Conservation (phyloP, 2,113 vertebrate species). For the Leucoraja erinaceus region DNA sequence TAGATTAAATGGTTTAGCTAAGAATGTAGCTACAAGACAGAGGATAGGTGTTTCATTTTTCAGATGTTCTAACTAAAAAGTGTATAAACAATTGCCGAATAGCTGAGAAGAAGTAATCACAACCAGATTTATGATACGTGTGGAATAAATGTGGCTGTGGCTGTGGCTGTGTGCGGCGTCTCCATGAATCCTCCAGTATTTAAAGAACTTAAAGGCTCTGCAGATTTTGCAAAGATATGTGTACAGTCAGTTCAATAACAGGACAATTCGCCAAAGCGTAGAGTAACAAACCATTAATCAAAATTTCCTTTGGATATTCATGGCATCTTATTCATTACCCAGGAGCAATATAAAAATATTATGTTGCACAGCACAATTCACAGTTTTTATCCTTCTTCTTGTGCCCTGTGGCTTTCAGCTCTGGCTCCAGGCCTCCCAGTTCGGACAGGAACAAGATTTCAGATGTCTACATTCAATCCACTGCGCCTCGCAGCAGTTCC, state of each 20-base stretch:
- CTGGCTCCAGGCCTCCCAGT: no score
- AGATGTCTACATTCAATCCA: no score
- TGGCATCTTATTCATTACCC: not conserved
- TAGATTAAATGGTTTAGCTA: not conserved
- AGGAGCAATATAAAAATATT: not conserved
- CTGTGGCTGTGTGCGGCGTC: not conserved
- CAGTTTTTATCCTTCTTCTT: no score
- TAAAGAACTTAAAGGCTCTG: not conserved
- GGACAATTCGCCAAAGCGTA: not conserved
- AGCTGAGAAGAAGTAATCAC: not conserved
- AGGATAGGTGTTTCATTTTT: not conserved
- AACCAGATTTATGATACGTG: not conserved
- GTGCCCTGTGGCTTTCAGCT: no score
- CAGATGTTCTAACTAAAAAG: not conserved
- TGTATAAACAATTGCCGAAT: not conserved
- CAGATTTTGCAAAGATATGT: not conserved
- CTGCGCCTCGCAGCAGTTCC: no score
- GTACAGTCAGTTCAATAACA: not conserved
- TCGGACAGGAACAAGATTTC: no score
- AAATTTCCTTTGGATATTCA: not conserved
- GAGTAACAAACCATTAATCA: not conserved
- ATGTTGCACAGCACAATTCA: not conserved
- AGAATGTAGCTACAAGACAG: not conserved
- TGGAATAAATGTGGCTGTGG: not conserved
- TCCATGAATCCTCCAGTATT: not conserved